Evolutionary conservation across 1,140 invertebrate genomes (phyloP), one percentile per base, ranked within the genome.

Genomic region (Bicyclus anynana): DNA sequence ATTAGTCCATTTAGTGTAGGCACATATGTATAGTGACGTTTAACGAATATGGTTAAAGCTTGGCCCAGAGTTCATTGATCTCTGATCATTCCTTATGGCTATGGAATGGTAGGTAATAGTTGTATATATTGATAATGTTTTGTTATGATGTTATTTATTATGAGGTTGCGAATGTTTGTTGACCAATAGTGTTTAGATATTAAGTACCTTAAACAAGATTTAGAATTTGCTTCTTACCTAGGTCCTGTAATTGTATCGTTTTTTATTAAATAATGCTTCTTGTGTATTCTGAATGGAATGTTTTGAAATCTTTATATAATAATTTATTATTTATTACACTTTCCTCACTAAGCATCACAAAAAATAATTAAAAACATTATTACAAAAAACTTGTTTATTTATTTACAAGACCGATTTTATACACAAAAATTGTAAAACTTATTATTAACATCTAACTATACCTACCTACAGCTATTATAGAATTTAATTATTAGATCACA

Each of bases 111-210:
- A 40, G 44, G 47, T 51, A 20, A 40, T 20, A 59, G 27, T 64
- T 70, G 80, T 76, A 78, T 46, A 72, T 75, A 74, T 64, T 68
- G 63, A 62, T 65, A 71, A 65, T 74, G 67, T 78, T 74, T 66
- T 80, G 69, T 84, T 77, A 73, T 29, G 67, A 72, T 75, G 77
- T 80, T 84, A 75, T 77, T 73, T 77, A 75, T 80, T 68, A 65
- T 57, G 72, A 70, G 72, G 72, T 84, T 84, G 74, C 75, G 65
- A 80, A 81, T 72, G 72, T 88, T 86, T 81, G 76, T 84, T 87
- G 84, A 89, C 80, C 82, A 87, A 87, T 76, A 74, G 72, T 51
- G 74, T 63, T 63, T 80, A 76, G 62, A 69, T 59, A 69, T 49
- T 84, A 77, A 74, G 66, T 42, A 67, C 21, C 29, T 51, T 63